Base-by-base conservation (phyloP, 2,888 invertebrate species). In the Idaea aversata region DNA sequence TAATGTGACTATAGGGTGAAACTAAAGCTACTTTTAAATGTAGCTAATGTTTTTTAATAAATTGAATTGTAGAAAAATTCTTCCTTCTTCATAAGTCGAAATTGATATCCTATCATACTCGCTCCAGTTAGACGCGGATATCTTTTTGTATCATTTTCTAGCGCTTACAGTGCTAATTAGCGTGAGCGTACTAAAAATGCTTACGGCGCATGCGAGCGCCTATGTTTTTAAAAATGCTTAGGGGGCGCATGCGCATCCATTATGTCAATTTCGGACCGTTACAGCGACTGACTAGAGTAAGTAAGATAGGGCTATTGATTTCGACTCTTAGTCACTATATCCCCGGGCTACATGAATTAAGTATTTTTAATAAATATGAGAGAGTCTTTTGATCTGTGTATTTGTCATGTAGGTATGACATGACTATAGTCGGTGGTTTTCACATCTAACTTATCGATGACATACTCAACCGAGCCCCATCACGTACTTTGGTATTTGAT, bases 401-500 rank as follows among this genome's bases (percentile, higher is more conserved):
- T 71, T 69, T 68, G 47, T 47, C 47, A 47, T 47, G 47, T 25
- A 25, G 25, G 13, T 10, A 38, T 70, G 72, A 77, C 74, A 74
- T 76, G 78, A 75, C 76, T 79, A 68, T 73, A 72, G 70, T 76
- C 79, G 81, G 79, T 83, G 81, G 81, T 82, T 74, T 68, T 61
- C 62, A 63, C 68, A 71, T 72, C 69, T 73, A 72, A 70, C 72
- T 72, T 75, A 75, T 75, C 34, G 61, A 61, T 47, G 5, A 64
- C 57, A 36, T 67, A 69, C 77, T 94, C 94, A 97, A 83, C 97
- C 96, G 79, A 97, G 94, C 70, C 97, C 96, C 93, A 97, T 94
- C 76, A 97, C 96, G 86, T 97, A 97, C 93, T 97, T 97, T 82
- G 97, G 97, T 93, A 97, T 94, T 88, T 96, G 95, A 87, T 95